These are phyloP conservation scores for Scopus umbretta DNA, from an alignment of 2,113 vertebrate genomes.

Conservation along the genomic window DNA sequence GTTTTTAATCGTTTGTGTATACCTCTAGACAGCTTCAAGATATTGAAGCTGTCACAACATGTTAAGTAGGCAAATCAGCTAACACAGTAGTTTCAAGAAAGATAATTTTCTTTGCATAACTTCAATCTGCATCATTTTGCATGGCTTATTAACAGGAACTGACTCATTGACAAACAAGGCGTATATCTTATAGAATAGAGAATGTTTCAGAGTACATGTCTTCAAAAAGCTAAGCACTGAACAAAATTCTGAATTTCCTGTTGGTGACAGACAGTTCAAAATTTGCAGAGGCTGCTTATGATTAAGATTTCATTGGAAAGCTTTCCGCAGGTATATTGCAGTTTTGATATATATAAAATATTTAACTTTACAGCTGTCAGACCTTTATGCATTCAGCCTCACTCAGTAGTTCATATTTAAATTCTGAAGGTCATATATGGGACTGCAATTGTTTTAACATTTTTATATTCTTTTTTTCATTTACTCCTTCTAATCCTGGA, in stretches of 20 bases:
- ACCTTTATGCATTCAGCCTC: constrained; percentile 4
- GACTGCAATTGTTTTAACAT: constrained; percentile 39
- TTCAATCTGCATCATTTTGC: constrained; percentile 58
- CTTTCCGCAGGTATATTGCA: background rate
- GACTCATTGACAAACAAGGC: constrained; percentile 62
- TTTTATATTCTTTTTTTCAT: no score
- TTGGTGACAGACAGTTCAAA: constrained; percentile 44
- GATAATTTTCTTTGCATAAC: constrained; percentile 53
- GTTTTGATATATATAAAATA: background rate
- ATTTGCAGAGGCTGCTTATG: constrained; percentile 37
- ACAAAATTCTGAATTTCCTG: constrained; percentile 60
- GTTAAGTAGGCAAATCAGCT: constrained; percentile 65
- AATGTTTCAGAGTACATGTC: constrained; percentile 24
- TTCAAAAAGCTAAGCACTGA: constrained; percentile 50
- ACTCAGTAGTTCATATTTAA: constrained; percentile 11
- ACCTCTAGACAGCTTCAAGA: constrained; percentile 65
- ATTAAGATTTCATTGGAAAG: constrained; percentile 38
- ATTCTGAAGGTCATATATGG: constrained; percentile 46
- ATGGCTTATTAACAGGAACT: constrained; percentile 65
- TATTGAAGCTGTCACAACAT: constrained; percentile 66
- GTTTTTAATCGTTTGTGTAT: constrained; percentile 69
- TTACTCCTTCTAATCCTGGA: background rate
- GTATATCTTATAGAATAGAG: constrained; percentile 15
- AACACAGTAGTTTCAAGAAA: constrained; percentile 57
- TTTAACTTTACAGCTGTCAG: constrained; percentile 53